Evolutionary conservation across 2,113 vertebrate species (phyloP).

Genomic region (Elaphurus davidianus): DNA sequence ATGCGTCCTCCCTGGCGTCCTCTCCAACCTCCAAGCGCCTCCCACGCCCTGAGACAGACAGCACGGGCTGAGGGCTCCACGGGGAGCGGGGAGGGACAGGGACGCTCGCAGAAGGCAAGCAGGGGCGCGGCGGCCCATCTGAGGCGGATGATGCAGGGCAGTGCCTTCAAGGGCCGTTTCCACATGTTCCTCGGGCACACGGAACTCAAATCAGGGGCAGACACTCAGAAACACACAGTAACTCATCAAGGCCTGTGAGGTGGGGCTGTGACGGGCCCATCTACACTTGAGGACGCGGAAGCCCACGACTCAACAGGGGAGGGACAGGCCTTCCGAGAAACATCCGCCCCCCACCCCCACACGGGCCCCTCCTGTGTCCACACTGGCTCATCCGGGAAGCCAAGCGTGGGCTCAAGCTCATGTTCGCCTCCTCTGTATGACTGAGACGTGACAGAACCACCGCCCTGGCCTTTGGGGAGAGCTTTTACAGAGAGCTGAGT

Average conservation of each 20-base stretch:
- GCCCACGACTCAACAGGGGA: background rate
- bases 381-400: background rate
- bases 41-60: background rate
- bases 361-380: background rate
- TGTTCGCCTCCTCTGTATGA: background rate
- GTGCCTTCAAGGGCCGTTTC: background rate
- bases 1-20: background rate
- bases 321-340: background rate
- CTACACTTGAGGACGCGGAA: background rate
- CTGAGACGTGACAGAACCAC: background rate
- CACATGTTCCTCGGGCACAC: background rate
- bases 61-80: background rate
- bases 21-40: background rate
- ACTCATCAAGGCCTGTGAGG: background rate
- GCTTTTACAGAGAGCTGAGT: background rate
- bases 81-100: background rate
- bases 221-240: background rate
- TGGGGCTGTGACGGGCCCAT: background rate
- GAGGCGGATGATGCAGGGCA: no score
- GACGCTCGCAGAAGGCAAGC: background rate
- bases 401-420: background rate
- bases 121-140: rapidly evolving
- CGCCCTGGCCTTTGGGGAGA: no score
- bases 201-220: background rate
- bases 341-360: background rate